Conservation (phyloP, 2,113 vertebrate species). For the Lanius collurio region DNA sequence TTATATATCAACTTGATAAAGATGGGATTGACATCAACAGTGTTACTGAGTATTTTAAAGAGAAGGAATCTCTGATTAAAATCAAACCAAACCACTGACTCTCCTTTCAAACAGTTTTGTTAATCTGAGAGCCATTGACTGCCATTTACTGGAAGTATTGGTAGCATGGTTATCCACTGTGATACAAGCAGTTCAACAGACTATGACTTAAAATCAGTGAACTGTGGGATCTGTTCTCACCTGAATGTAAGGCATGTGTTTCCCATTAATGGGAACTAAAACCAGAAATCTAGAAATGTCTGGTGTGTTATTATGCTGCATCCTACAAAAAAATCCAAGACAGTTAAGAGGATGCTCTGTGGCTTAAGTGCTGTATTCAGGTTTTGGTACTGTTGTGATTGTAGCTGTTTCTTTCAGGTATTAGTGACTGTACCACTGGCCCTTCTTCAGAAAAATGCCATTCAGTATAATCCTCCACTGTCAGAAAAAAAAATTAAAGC, state of each 20-base stretch:
- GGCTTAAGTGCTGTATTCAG: not conserved
- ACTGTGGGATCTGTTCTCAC: not conserved
- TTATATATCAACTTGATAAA: not conserved
- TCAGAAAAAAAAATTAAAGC: slow-evolving; percentile 95
- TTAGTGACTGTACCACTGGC: slow-evolving; percentile 89
- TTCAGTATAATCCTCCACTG: slow-evolving; percentile 88
- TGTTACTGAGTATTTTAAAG: not conserved
- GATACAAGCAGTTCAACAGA: not conserved
- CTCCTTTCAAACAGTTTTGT: not conserved
- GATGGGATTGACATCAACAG: not conserved
- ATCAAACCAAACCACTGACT: not conserved
- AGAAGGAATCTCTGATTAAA: not conserved
- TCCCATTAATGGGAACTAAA: not conserved
- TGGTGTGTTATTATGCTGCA: not conserved
- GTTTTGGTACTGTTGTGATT: not conserved
- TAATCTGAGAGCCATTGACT: not conserved
- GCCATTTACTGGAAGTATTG: not conserved
- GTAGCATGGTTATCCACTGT: not conserved
- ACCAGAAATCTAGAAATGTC: not conserved
- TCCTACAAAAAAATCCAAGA: not conserved
- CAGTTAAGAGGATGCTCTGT: not conserved
- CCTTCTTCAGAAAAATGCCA: slow-evolving; percentile 89
- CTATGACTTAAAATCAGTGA: not conserved
- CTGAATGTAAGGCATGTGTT: not conserved
- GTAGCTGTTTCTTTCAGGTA: slow-evolving; percentile 74